A percentile compares a stretch with the other conserved stretches of the same genome.
These are phyloP conservation scores for Drosophila equinoxialis DNA, from an alignment of 1,140 invertebrate genomes.

Conservation along the genomic window DNA sequence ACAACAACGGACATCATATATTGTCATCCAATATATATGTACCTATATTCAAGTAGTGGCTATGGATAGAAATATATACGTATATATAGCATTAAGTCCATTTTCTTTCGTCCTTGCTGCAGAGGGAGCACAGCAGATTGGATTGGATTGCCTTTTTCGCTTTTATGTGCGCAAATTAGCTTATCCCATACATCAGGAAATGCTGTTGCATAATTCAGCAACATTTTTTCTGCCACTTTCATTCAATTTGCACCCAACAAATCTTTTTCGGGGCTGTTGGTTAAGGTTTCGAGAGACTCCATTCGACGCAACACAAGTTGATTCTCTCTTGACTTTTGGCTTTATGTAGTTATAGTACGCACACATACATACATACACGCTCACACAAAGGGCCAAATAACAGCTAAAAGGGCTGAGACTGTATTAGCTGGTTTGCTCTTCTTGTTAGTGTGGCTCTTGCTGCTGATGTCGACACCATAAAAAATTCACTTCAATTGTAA, in stretches of 20 bases:
- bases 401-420: constrained; percentile 45
- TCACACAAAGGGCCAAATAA: constrained; percentile 2
- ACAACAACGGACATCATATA: constrained; percentile 4
- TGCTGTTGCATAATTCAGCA: constrained; percentile 77
- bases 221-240: constrained; percentile 81
- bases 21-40: background rate
- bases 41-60: no score
- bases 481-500: constrained; percentile 73
- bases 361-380: background rate
- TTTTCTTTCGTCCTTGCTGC: constrained; percentile 6
- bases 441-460: constrained; percentile 12
- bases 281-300: constrained; percentile 40
- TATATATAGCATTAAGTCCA: constrained; percentile 13
- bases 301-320: background rate
- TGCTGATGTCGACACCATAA: constrained; percentile 46
- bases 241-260: constrained; percentile 80
- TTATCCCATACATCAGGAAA: constrained; percentile 73
- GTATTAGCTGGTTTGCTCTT: constrained; percentile 9
- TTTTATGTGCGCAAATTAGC: constrained; percentile 76
- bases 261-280: constrained; percentile 45
- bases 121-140: background rate
- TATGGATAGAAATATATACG: background rate
- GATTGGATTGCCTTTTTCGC: constrained; percentile 30
- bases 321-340: constrained; percentile 21
- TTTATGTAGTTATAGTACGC: constrained; percentile 9